Percentiles rank a stretch among this genome's conserved stretches.
Evolutionary conservation across 2,113 vertebrate genomes (phyloP).

Genomic region (Lampris megalopsis): DNA sequence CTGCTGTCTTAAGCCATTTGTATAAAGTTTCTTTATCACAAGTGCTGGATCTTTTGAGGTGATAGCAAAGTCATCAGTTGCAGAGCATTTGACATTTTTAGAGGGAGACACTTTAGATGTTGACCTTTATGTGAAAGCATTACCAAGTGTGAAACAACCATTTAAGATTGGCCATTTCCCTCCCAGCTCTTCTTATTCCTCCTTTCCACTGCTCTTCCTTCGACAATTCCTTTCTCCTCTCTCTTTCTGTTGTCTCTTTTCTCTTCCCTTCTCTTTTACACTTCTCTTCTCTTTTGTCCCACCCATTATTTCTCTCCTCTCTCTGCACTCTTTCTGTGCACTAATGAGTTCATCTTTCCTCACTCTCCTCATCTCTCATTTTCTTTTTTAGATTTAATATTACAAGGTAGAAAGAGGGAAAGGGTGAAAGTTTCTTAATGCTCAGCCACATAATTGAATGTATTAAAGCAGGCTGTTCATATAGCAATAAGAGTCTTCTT

Average conservation of each 20-base stretch:
- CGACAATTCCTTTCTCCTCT: not conserved
- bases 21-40: slow-evolving; percentile 19
- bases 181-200: not conserved
- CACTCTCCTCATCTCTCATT: not conserved
- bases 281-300: not conserved
- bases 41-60: slow-evolving; percentile 2
- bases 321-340: not conserved
- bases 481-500: too few species aligned
- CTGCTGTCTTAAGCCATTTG: slow-evolving; percentile 25
- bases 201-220: not conserved
- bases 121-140: slow-evolving; percentile 56
- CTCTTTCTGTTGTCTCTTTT: not conserved
- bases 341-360: not conserved
- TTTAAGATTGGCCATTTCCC: slow-evolving; percentile 11
- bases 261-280: slow-evolving; percentile 1
- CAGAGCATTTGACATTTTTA: slow-evolving; percentile 48
- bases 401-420: not conserved
- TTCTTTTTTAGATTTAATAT: slow-evolving; percentile 1
- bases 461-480: not conserved
- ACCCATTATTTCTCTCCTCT: not conserved
- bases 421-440: not conserved
- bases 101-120: slow-evolving; percentile 39
- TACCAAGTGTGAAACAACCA: slow-evolving; percentile 17
- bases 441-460: not conserved
- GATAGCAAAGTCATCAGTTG: slow-evolving; percentile 27